Percentiles rank a stretch among this genome's conserved stretches.
Evolutionary conservation across 1,140 invertebrate species (phyloP).

Genomic region (Antheraea pernyi): DNA sequence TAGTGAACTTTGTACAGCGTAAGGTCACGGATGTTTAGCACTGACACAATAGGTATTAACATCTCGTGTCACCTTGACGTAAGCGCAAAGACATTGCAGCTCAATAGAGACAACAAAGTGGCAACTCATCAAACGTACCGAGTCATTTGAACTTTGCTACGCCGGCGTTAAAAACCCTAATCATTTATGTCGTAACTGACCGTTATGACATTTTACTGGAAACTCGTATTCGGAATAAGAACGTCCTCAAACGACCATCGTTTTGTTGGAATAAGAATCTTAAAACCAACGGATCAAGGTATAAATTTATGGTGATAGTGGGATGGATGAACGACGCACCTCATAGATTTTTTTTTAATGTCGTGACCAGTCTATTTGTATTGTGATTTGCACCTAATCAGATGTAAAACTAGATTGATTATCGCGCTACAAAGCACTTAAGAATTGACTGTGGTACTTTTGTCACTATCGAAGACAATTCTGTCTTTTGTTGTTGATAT

Average conservation of each 20-base stretch:
- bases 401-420: conserved; percentile 75
- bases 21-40: conserved; percentile 76
- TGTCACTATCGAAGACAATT: conserved; percentile 54
- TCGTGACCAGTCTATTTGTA: conserved; percentile 74
- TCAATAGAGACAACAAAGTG: conserved; percentile 23
- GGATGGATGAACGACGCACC: neutral
- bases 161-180: conserved; percentile 32
- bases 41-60: conserved; percentile 73
- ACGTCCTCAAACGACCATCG: neutral
- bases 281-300: neutral
- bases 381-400: conserved; percentile 76
- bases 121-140: conserved; percentile 21
- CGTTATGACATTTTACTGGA: conserved; percentile 24
- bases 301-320: neutral
- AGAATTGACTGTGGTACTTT: conserved; percentile 49
- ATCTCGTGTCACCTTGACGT: conserved; percentile 75
- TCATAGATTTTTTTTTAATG: conserved; percentile 11
- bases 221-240: conserved; percentile 3
- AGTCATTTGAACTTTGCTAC: conserved; percentile 34
- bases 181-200: conserved; percentile 29
- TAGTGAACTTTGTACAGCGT: conserved; percentile 71
- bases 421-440: conserved; percentile 48
- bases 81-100: conserved; percentile 67
- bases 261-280: neutral
- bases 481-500: conserved; percentile 40